Conservation (phyloP, 2,113 vertebrate species). For the Cyphomyrus plagiostoma region DNA sequence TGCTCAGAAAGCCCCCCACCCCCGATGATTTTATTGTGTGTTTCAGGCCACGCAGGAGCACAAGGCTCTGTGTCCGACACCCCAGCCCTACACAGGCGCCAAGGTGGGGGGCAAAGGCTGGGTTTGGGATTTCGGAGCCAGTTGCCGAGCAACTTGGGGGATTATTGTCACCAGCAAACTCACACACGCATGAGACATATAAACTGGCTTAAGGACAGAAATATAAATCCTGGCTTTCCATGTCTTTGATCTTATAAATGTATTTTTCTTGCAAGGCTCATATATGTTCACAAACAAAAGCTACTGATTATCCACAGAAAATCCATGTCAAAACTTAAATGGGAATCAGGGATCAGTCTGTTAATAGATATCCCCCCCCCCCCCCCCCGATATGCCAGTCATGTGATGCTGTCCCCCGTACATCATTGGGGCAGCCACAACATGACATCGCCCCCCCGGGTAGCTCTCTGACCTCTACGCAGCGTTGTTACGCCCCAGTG, state of each 20-base stretch:
- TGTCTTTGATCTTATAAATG: background rate
- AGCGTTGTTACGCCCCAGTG: background rate
- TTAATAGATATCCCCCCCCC: background rate
- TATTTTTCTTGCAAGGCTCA: background rate
- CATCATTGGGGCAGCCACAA: background rate
- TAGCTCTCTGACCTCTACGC: background rate
- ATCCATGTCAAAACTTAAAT: background rate
- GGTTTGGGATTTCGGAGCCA: background rate
- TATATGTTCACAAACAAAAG: background rate
- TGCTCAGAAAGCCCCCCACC: background rate
- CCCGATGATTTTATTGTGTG: background rate
- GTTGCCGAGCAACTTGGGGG: background rate
- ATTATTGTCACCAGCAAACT: background rate
- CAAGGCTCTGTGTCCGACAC: background rate
- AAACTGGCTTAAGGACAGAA: background rate
- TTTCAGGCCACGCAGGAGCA: background rate
- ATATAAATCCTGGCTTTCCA: background rate
- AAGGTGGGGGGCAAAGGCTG: background rate
- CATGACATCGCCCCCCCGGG: background rate
- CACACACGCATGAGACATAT: background rate
- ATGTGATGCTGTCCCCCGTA: background rate
- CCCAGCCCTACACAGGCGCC: background rate
- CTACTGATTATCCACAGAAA: background rate
- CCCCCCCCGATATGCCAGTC: background rate
- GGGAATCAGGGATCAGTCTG: background rate